A percentile compares a stretch with the other conserved stretches of the same genome.
These are phyloP conservation scores for Leontopithecus rosalia DNA, from an alignment of 2,797 vertebrate species.

Conservation along the genomic window DNA sequence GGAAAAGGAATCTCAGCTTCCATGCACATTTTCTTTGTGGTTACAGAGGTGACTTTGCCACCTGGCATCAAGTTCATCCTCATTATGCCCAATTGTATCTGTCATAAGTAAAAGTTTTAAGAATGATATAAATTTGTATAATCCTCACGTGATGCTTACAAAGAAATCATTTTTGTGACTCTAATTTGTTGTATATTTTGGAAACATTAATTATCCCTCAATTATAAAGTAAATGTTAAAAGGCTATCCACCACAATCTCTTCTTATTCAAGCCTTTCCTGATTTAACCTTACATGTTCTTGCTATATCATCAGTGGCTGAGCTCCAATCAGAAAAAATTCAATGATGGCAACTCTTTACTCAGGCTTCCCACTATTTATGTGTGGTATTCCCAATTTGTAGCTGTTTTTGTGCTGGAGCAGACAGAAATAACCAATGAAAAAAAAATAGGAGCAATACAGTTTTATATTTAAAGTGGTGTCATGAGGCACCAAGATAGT, in stretches of 20 bases:
- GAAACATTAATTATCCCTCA: slow-evolving; percentile 26
- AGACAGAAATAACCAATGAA: slow-evolving; percentile 38
- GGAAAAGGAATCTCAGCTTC: slow-evolving; percentile 47
- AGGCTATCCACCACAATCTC: not conserved
- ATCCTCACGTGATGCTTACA: not conserved
- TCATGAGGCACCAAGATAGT: not conserved
- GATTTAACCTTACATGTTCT: not conserved
- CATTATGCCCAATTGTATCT: slow-evolving; percentile 36
- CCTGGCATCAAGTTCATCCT: slow-evolving; percentile 54
- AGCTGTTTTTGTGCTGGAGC: not conserved
- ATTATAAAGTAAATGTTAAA: not conserved
- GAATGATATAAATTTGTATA: slow-evolving; percentile 27
- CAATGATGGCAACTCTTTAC: slow-evolving; percentile 8
- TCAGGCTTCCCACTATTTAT: slow-evolving; percentile 25
- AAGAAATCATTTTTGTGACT: slow-evolving; percentile 17
- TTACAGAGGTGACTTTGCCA: slow-evolving; percentile 62
- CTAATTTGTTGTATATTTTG: not conserved
- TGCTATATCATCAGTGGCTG: not conserved
- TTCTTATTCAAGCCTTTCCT: not conserved
- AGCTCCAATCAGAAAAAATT: slow-evolving; percentile 1
- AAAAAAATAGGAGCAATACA: not conserved
- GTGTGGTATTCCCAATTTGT: not conserved
- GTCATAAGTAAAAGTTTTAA: slow-evolving; percentile 52
- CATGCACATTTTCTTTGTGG: slow-evolving; percentile 33
- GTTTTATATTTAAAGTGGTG: slow-evolving; percentile 1